Evolutionary conservation across 2,888 invertebrate genomes (phyloP).

Genomic region (Caenorhabditis afra): DNA sequence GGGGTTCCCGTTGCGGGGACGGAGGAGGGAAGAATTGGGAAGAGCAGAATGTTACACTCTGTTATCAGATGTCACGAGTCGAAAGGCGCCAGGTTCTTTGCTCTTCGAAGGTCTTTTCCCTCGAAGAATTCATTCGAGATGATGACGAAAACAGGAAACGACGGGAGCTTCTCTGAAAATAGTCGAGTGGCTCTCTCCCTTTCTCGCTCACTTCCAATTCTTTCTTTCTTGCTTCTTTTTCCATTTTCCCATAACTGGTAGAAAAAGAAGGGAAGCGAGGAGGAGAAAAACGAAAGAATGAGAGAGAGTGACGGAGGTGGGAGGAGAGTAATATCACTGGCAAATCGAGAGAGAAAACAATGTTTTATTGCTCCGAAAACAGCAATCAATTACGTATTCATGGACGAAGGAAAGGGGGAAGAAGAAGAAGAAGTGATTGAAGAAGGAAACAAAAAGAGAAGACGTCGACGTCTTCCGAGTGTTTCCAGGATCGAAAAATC

Average conservation of each 20-base stretch:
- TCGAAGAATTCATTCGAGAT: no score
- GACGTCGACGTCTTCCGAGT: no score
- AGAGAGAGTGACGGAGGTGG: neutral
- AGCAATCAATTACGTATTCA: slow-evolving; percentile 46
- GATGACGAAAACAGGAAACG: neutral
- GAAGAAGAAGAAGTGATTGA: slow-evolving; percentile 17
- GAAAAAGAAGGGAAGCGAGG: slow-evolving; percentile 14
- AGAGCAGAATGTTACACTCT: slow-evolving; percentile 14
- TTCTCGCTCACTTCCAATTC: neutral
- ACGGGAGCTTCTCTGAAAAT: neutral
- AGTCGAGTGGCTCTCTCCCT: neutral
- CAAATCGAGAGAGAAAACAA: slow-evolving; percentile 30
- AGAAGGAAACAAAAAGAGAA: neutral
- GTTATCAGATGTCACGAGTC: slow-evolving; percentile 10
- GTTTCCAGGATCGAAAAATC: neutral
- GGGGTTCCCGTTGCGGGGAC: neutral
- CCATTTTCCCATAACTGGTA: slow-evolving; percentile 12
- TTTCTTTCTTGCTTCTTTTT: slow-evolving; percentile 10
- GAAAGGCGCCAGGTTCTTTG: neutral
- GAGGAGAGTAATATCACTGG: neutral
- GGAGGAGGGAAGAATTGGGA: neutral
- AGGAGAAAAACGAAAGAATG: slow-evolving; percentile 8
- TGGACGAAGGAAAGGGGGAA: neutral
- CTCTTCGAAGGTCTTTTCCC: neutral
- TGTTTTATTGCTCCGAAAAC: slow-evolving; percentile 28